Base-by-base conservation (phyloP, 2,888 invertebrate species). In the Cactoblastis cactorum region DNA sequence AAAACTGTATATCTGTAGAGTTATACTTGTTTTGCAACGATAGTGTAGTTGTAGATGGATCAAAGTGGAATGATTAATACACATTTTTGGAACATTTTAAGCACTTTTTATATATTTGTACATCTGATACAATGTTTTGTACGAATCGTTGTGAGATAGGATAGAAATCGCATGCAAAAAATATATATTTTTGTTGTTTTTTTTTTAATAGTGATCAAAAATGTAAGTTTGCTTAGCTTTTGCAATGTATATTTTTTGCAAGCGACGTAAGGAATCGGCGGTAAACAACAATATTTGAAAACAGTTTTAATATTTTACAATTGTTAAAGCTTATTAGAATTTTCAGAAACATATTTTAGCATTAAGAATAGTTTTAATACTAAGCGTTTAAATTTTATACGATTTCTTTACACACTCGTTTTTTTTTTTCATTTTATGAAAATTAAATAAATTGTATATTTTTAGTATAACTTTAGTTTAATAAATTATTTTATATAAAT, bases 41-140 rank as follows among this genome's bases (percentile, higher is more conserved):
- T 65, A 65, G 64, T 53, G 56, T 59, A 59, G 62, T 59, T 62
- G 53, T 56, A 52, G 61, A 61, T 68, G 62, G 69, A 70, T 71
- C 63, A 65, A 73, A 72, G 57, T 64, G 70, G 62, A 76, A n/a
- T n/a, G n/a, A n/a, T 72, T 69, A 71, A 69, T 58, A 77, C 80
- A 81, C 83, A 80, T 80, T 87, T 88, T 87, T 87, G 84, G 82
- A 87, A 84, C 81, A 79, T 80, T 88, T 87, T 86, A 85, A 78
- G 86, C 86, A 86, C 83, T 80, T 86, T 83, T 85, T 86, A 85
- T 82, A 86, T 81, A 86, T 83, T 85, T 88, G 80, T 86, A 86
- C 79, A 82, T 80, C 72, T 68, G 65, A 69, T 57, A 37, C 8
- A 59, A 56, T 45, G 61, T 71, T 80, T 80, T 82, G 77, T 82